Base-by-base conservation (phyloP, 2,888 invertebrate species). In the Apodemia zela region DNA sequence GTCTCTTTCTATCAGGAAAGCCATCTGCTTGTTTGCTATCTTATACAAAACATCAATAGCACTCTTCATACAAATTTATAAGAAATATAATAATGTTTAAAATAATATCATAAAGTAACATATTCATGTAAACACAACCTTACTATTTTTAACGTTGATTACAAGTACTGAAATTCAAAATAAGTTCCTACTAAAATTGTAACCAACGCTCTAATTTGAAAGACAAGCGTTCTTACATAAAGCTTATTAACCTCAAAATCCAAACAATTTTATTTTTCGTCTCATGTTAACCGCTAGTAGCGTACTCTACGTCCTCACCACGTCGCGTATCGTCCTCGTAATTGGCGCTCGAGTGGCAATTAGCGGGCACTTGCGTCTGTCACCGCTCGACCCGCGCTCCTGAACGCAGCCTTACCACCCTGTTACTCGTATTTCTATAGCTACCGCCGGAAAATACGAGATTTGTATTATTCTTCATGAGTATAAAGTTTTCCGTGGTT, bases 271-370 rank as follows among this genome's bases (percentile, higher is more conserved):
- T 45, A 45, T 45, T 15, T 45, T 45, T 45, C 45, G 45, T 45
- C 45, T 45, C 45, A 45, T 45, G n/a, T 45, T 45, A 45, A 64
- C 62, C 61, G 65, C 67, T 59, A 18, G 60, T 63, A 63, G 60
- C 61, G 59, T 42, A 62, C 62, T 54, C 25, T 57, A 21, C 54
- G 62, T 57, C 62, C 66, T 59, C 78, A 76, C 77, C 75, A 54
- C 54, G 25, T 54, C 54, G 6, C 54, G 54, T 25, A 54, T 51
- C 80, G 80, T 79, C 79, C 73, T 73, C 80, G 82, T 87, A 88
- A 89, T 89, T 89, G 88, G 83, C 78, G 80, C 84, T 85, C 75
- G 77, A 88, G 87, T 85, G 87, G 82, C 87, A 88, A 89, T 88
- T 89, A 87, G 81, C 77, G 76, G 74, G 75, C 82, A 78, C 83